These are phyloP conservation scores for Nephrotoma guestfalica DNA, from an alignment of 2,888 invertebrate genomes.

Conservation along the genomic window DNA sequence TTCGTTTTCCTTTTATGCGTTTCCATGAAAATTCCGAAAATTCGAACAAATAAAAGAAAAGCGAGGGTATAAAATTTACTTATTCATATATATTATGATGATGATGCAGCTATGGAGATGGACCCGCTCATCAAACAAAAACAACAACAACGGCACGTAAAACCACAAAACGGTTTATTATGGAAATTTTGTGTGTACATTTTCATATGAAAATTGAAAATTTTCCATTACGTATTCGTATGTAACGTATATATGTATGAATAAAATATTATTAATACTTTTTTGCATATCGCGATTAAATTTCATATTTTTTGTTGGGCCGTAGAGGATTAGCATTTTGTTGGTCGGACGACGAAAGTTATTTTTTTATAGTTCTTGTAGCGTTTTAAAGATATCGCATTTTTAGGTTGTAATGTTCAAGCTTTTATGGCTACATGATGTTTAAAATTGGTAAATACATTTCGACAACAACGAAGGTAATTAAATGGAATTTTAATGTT, in stretches of 20 bases:
- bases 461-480: background rate
- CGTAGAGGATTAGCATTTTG: background rate
- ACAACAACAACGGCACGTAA: background rate
- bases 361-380: background rate
- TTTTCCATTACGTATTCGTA: background rate
- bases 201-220: background rate
- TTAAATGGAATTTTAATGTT: background rate
- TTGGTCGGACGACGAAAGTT: too few relatives aligned
- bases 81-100: background rate
- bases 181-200: background rate
- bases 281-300: background rate
- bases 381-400: background rate
- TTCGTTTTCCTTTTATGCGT: background rate
- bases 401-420: background rate
- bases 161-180: background rate
- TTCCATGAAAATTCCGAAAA: background rate
- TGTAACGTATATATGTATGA: background rate
- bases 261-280: background rate
- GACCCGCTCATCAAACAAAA: background rate
- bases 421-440: background rate
- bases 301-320: background rate
- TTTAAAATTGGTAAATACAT: too few relatives aligned
- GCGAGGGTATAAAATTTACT: background rate
- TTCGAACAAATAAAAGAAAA: background rate
- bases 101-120: background rate